Conservation (phyloP, 1,140 invertebrate species). For the Drosophila kepulauana region DNA sequence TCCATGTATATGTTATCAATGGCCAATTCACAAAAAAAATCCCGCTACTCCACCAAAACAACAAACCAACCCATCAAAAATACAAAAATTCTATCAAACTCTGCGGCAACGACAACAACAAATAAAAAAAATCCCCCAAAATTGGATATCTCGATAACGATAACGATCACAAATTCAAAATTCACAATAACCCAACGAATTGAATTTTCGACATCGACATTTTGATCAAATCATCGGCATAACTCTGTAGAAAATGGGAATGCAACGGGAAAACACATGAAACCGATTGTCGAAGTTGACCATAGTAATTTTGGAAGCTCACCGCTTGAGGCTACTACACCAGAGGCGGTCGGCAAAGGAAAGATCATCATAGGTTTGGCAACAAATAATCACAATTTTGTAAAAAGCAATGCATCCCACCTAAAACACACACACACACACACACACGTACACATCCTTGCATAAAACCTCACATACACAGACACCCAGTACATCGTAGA, state of each 20-base stretch:
- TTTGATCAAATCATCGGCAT: too few relatives aligned
- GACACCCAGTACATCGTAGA: slow-evolving; percentile 24
- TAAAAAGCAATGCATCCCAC: slow-evolving; percentile 67
- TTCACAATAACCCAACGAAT: slow-evolving; percentile 39
- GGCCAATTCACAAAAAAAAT: slow-evolving; percentile 47
- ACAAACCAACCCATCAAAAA: too few relatives aligned
- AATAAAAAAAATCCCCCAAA: slow-evolving; percentile 6
- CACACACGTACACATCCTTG: slow-evolving; percentile 28
- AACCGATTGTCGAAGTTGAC: slow-evolving; percentile 80
- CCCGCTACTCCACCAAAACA: slow-evolving; percentile 35
- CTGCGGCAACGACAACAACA: slow-evolving; percentile 32
- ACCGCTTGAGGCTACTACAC: slow-evolving; percentile 51
- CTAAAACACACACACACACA: slow-evolving; percentile 32
- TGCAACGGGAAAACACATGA: slow-evolving; percentile 72
- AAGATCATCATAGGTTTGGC: slow-evolving; percentile 85
- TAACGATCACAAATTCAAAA: slow-evolving; percentile 44
- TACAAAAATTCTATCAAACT: slow-evolving; percentile 14
- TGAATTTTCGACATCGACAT: slow-evolving; percentile 19
- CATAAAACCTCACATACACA: slow-evolving; percentile 22
- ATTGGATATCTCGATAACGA: slow-evolving; percentile 42
- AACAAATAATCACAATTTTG: slow-evolving; percentile 71
- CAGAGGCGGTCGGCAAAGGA: slow-evolving; percentile 73
- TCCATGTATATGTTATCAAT: slow-evolving; percentile 46
- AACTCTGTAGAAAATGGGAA: slow-evolving; percentile 50
- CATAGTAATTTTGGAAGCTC: slow-evolving; percentile 68